phyloP scores from a whole-genome alignment of 2,797 vertebrate species.

The Lepilemur ruficaudatus region DNA sequence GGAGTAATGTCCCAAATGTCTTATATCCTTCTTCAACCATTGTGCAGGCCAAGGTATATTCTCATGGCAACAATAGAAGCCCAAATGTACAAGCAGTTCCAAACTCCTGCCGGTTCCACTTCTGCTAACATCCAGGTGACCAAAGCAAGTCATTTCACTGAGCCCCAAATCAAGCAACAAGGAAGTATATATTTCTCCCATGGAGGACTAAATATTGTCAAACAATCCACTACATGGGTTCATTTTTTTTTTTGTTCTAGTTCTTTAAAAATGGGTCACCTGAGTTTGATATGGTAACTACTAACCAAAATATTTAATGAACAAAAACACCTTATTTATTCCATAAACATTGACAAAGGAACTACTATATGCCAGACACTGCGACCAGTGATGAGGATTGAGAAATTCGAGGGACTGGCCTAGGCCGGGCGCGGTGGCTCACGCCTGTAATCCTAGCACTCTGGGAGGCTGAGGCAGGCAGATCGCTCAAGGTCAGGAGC shows the following conservation, averaged over 20 bases:
- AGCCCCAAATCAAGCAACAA: background rate
- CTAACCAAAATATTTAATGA: background rate
- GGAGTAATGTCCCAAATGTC: background rate
- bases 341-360: background rate
- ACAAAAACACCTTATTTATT: background rate
- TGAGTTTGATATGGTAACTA: background rate
- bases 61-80: background rate
- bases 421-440: too few relatives aligned
- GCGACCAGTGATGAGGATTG: background rate
- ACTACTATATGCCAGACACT: background rate
- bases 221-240: background rate
- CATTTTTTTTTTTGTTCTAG: background rate
- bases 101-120: background rate
- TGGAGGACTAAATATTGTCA: too few relatives aligned
- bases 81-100: background rate
- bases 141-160: background rate
- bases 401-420: background rate
- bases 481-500: too few relatives aligned
- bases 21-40: background rate
- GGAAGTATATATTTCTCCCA: background rate
- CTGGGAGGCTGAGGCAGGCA: too few relatives aligned
- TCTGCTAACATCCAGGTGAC: background rate
- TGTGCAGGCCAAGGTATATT: background rate
- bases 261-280: background rate
- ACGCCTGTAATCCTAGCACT: too few relatives aligned